phyloP scores from a whole-genome alignment of 2,797 vertebrate species.

The Percopsis omiscomaycus region DNA sequence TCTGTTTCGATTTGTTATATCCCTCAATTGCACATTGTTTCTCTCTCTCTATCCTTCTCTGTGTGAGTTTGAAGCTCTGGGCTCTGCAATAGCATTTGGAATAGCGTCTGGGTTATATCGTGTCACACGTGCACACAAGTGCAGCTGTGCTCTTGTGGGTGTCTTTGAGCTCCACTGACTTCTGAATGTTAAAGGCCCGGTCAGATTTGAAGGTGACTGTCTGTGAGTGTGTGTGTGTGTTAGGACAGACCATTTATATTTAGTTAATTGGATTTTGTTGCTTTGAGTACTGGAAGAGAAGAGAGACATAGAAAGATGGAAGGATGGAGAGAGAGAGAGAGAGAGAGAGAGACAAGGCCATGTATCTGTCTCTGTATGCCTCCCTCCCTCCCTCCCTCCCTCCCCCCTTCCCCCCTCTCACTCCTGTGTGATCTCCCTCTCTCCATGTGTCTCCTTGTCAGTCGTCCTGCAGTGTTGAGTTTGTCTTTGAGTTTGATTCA shows the following conservation, averaged over 20 bases:
- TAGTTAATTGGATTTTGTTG: slow-evolving; percentile 56
- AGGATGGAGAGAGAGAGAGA: slow-evolving; percentile 11
- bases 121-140: neutral
- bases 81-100: neutral
- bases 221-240: slow-evolving; percentile 31
- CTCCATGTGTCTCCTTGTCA: slow-evolving; percentile 33
- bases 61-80: neutral
- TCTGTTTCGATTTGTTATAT: no score
- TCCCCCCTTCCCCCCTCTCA: neutral
- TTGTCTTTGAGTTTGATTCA: slow-evolving; percentile 48
- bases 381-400: neutral
- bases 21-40: no score
- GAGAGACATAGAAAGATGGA: slow-evolving; percentile 4
- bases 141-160: slow-evolving; percentile 32
- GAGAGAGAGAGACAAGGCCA: neutral
- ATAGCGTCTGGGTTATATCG: no score
- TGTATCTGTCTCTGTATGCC: neutral
- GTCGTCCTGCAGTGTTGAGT: slow-evolving; percentile 26
- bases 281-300: neutral
- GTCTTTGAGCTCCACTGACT: slow-evolving; percentile 37
- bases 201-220: slow-evolving; percentile 21
- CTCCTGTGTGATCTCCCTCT: neutral
- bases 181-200: slow-evolving; percentile 41
- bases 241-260: slow-evolving; percentile 42
- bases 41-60: no score